These are phyloP conservation scores for Cerceris rybyensis DNA, from an alignment of 2,888 invertebrate species.

Conservation along the genomic window DNA sequence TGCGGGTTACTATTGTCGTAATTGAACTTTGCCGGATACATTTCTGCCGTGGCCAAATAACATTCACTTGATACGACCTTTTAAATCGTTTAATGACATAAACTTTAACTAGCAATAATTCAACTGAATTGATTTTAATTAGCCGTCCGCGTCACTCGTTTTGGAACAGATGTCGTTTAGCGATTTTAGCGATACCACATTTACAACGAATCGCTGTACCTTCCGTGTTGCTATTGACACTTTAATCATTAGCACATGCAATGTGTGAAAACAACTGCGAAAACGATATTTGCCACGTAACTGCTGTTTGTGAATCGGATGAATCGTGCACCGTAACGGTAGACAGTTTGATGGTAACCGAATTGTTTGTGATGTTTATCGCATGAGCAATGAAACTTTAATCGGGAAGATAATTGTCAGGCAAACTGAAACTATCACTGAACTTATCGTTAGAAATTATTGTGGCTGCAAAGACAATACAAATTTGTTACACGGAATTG, in stretches of 20 bases:
- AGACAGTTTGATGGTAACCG: neutral
- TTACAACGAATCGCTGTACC: conserved; percentile 29
- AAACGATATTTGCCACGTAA: neutral
- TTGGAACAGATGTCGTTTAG: conserved; percentile 13
- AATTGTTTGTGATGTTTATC: too few species aligned
- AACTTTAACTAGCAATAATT: neutral
- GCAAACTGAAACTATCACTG: too few species aligned
- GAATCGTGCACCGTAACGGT: neutral
- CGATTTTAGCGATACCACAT: neutral
- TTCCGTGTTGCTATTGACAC: conserved; percentile 25
- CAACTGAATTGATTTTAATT: conserved; percentile 36
- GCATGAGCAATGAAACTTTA: too few species aligned
- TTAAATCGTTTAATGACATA: too few species aligned
- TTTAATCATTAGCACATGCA: conserved; percentile 18
- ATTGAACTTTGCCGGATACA: too few species aligned
- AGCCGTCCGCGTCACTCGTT: conserved; percentile 1
- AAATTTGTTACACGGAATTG: too few species aligned
- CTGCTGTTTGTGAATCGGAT: neutral
- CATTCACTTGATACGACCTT: too few species aligned
- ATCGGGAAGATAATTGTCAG: too few species aligned
- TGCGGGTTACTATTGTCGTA: too few species aligned
- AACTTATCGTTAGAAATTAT: too few species aligned
- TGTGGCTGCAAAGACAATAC: too few species aligned
- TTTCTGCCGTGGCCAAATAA: too few species aligned
- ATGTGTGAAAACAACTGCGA: conserved; percentile 10